These are phyloP conservation scores for Chrysaora quinquecirrha DNA, from an alignment of 30 jellyfish, hydroid and myxozoan genomes.

Conservation along the genomic window DNA sequence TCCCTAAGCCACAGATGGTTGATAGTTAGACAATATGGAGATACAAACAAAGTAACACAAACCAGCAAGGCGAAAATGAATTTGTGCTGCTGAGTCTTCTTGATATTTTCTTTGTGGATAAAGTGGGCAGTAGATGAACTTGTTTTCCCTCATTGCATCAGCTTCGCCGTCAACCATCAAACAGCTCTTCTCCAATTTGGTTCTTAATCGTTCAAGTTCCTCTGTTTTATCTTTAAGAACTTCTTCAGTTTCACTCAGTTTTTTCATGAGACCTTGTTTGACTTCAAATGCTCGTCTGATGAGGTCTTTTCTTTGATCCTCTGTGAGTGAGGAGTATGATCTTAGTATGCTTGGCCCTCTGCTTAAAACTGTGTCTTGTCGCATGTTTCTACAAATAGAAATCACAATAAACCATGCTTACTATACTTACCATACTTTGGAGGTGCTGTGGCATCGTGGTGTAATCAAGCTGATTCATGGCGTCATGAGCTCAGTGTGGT, in stretches of 20 bases:
- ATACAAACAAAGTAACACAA: no score
- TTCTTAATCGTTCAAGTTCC: slow-evolving; percentile 50
- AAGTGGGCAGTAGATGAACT: slow-evolving; percentile 38
- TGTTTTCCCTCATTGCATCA: slow-evolving; percentile 59
- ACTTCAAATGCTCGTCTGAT: slow-evolving; percentile 65
- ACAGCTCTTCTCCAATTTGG: slow-evolving; percentile 40
- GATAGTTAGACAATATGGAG: no score
- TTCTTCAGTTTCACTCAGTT: slow-evolving; percentile 44
- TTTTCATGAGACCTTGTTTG: slow-evolving; percentile 42
- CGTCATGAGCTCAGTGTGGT: no score
- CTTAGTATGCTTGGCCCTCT: slow-evolving; percentile 78
- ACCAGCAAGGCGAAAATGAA: slow-evolving; percentile 81
- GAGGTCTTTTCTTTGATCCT: slow-evolving; percentile 67
- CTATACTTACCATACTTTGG: no score
- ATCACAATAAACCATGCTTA: no score
- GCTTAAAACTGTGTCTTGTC: slow-evolving; percentile 42
- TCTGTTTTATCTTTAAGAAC: slow-evolving; percentile 28
- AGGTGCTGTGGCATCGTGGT: no score
- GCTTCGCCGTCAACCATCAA: slow-evolving; percentile 63
- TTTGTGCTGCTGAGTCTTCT: slow-evolving; percentile 75
- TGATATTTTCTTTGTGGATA: slow-evolving; percentile 55
- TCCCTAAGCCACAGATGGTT: no score
- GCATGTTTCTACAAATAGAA: not conserved
- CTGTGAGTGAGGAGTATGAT: slow-evolving; percentile 58
- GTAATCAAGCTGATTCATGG: no score